These are phyloP conservation scores for Zaprionus bogoriensis DNA, from an alignment of 2,888 invertebrate genomes.

Conservation along the genomic window DNA sequence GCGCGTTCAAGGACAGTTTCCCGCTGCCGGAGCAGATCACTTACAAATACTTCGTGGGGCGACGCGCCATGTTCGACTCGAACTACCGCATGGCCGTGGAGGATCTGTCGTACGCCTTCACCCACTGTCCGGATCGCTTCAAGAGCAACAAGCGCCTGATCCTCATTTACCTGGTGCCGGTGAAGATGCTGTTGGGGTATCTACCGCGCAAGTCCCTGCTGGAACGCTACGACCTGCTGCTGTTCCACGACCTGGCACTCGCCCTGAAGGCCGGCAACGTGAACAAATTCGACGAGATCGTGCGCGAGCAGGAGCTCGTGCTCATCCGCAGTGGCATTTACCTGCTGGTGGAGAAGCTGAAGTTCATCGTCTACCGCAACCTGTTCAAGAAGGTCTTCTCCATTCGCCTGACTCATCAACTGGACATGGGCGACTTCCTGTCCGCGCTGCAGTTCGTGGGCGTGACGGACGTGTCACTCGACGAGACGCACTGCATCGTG, in stretches of 20 bases:
- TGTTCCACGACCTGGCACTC: slow-evolving; percentile 94
- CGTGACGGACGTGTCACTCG: slow-evolving; percentile 93
- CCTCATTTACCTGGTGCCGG: slow-evolving; percentile 96
- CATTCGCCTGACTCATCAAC: slow-evolving; percentile 91
- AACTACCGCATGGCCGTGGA: slow-evolving; percentile 97
- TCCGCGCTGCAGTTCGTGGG: slow-evolving; percentile 92
- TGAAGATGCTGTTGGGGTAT: slow-evolving; percentile 97
- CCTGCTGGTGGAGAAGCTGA: slow-evolving; percentile 97
- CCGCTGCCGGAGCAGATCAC: slow-evolving; percentile 96
- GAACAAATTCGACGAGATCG: slow-evolving; percentile 90
- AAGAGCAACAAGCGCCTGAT: slow-evolving; percentile 94
- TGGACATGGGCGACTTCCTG: slow-evolving; percentile 93
- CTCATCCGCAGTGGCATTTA: slow-evolving; percentile 99
- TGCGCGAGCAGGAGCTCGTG: slow-evolving; percentile 93
- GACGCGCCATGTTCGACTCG: slow-evolving; percentile 99
- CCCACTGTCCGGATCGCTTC: slow-evolving; percentile 91
- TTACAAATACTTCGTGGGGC: slow-evolving; percentile 97
- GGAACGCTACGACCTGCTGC: slow-evolving; percentile 93
- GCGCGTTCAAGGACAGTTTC: slow-evolving; percentile 94
- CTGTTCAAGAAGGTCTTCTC: slow-evolving; percentile 95
- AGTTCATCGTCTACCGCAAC: slow-evolving; percentile 97
- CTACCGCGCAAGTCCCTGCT: slow-evolving; percentile 93
- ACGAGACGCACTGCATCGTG: slow-evolving; percentile 97
- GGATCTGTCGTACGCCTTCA: slow-evolving; percentile 95
- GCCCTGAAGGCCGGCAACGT: slow-evolving; percentile 96